Evolutionary conservation across 1,140 invertebrate genomes (phyloP).

Genomic region (Drosophila rhopaloa): DNA sequence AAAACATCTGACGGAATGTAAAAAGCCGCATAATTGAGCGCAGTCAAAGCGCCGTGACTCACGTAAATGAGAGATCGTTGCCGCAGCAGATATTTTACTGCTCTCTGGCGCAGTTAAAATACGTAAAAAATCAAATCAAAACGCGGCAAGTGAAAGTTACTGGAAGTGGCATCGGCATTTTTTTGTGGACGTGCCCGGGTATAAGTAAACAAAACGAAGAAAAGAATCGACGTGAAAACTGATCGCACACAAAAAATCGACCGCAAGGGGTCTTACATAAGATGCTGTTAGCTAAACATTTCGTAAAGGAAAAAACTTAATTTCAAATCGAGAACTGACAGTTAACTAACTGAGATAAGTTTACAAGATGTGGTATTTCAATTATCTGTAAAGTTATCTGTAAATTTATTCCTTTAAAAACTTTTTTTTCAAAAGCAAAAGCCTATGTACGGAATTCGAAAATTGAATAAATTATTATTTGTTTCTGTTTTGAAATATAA

Average conservation of each 20-base stretch:
- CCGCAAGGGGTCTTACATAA: conserved; percentile 35
- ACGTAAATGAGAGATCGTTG: conserved; percentile 59
- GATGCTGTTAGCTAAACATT: conserved; percentile 25
- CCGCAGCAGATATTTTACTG: conserved; percentile 39
- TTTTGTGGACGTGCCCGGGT: conserved; percentile 56
- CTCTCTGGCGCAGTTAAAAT: conserved; percentile 47
- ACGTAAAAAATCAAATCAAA: conserved; percentile 79
- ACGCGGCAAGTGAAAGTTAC: conserved; percentile 73
- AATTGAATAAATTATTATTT: too few species aligned
- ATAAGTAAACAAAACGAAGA: conserved; percentile 73
- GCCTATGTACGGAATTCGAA: too few species aligned
- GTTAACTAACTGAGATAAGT: neutral
- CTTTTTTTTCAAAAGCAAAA: too few species aligned
- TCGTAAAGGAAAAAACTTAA: neutral
- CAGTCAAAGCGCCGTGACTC: conserved; percentile 62
- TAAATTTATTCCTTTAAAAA: too few species aligned
- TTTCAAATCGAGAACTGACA: neutral
- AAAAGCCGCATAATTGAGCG: conserved; percentile 49
- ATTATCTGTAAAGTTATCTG: neutral
- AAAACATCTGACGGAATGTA: conserved; percentile 58
- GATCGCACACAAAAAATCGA: conserved; percentile 38
- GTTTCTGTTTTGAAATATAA: too few species aligned
- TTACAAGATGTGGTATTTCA: neutral
- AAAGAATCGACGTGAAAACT: conserved; percentile 77
- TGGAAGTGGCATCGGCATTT: conserved; percentile 23